Evolutionary conservation across 2,888 invertebrate genomes (phyloP).

Genomic region (Lycocerus yunnanus): DNA sequence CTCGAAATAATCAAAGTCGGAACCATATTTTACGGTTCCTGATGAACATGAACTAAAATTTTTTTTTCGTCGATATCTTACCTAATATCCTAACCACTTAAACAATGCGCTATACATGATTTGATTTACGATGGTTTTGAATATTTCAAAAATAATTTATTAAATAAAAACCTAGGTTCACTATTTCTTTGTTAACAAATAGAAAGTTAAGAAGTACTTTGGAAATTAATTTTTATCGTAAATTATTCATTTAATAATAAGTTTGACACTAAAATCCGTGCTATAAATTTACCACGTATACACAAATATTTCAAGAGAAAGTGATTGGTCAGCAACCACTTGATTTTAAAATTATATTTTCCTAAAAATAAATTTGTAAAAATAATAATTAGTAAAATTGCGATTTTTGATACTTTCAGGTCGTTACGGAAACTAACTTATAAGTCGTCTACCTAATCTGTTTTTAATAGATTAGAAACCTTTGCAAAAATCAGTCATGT

Average conservation of each 20-base stretch:
- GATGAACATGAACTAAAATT: too few species aligned
- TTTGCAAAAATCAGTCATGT: not conserved
- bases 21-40: not conserved
- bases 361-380: not conserved
- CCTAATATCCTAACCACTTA: not conserved
- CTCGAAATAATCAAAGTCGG: not conserved
- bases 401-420: not conserved
- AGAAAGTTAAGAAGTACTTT: not conserved
- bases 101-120: too few species aligned
- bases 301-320: not conserved
- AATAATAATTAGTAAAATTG: not conserved
- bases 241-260: not conserved
- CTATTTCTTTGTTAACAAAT: not conserved
- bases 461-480: not conserved
- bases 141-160: too few species aligned
- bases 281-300: not conserved
- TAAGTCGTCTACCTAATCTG: not conserved
- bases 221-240: not conserved
- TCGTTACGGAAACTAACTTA: not conserved
- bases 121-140: not conserved
- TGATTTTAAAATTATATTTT: not conserved
- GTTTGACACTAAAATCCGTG: not conserved
- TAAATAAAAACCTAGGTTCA: not conserved
- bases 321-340: not conserved
- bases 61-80: not conserved